Base-by-base conservation (phyloP, 2,113 vertebrate species). In the Oreocharis arfaki region DNA sequence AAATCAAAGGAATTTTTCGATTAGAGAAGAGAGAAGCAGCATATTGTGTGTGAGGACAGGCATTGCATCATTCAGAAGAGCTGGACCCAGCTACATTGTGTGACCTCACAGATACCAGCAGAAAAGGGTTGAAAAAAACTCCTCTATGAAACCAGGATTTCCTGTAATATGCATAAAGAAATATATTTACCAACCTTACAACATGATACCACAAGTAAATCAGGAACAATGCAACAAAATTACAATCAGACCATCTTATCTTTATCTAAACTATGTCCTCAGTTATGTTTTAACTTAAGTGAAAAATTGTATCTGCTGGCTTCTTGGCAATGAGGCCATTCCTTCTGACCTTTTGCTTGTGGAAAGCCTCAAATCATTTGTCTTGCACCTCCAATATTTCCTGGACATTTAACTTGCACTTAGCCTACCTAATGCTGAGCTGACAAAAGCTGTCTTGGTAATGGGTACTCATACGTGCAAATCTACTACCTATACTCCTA, bases 351-450 rank as follows among this genome's bases (percentile, higher is more conserved):
- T 96, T 97, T 87, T 84, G 86, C 68, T 87, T 23, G 1, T 91
- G 60, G 60, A 94, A 89, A 90, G 56, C 73, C 64, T 92, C 69
- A 86, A 89, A 47, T 87, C 56, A 82, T 93, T 91, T 77, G 69
- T 92, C 94, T 93, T 76, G 67, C 76, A 81, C 73, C 77, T 97
- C 47, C 86, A 91, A 41, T 96, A 81, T 96, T 95, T 96, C 88
- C 95, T 93, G 90, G 85, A 88, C 74, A 88, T 90, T 95, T 96
- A 94, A 74, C 68, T 95, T 93, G 56, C 91, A 95, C 77, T 97
- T 95, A 97, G 84, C 22, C 41, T 75, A 85, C 73, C 86, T 95
- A 93, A 95, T 90, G 95, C 95, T 96, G 96, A 97, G 64, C 93
- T 95, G 91, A 96, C 95, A 95, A 89, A 97, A 95, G 89, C 93